Percentiles rank a stretch among this genome's conserved stretches.
Evolutionary conservation across 2,113 vertebrate species (phyloP).

Genomic region (Myocastor coypus): DNA sequence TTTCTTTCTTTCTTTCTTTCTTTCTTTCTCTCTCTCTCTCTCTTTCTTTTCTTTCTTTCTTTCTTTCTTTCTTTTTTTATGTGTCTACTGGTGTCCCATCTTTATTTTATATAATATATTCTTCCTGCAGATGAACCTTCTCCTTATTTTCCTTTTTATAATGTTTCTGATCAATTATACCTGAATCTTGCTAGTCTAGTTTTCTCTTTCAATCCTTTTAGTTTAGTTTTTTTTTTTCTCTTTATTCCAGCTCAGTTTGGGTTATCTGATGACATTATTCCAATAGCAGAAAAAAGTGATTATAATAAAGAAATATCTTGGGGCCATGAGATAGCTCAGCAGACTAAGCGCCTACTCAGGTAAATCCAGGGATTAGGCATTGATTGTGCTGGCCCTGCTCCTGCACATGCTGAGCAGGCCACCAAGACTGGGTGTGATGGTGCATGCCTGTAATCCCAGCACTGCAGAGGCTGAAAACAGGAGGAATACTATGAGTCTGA

Average conservation of each 20-base stretch:
- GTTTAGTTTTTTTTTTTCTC: neutral
- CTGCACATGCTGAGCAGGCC: too few species aligned
- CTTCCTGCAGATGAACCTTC: neutral
- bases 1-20: too few species aligned
- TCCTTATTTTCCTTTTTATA: fast-evolving
- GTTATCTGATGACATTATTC: neutral
- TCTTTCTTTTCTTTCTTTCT: too few species aligned
- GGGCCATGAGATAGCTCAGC: too few species aligned
- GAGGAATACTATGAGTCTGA: too few species aligned
- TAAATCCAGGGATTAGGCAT: too few species aligned
- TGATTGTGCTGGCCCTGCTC: too few species aligned
- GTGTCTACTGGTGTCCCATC: neutral
- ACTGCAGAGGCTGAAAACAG: too few species aligned
- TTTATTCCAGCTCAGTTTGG: neutral
- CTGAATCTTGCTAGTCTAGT: neutral
- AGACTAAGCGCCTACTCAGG: too few species aligned
- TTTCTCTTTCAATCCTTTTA: neutral
- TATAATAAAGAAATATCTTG: neutral
- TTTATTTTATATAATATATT: neutral
- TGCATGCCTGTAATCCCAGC: too few species aligned
- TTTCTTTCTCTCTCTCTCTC: too few species aligned
- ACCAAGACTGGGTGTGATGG: too few species aligned
- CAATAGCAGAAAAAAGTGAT: neutral
- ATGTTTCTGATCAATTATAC: neutral
- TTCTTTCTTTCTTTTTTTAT: neutral